Evolutionary conservation across 2,113 vertebrate genomes (phyloP).

Genomic region (Mastomys natalensis): DNA sequence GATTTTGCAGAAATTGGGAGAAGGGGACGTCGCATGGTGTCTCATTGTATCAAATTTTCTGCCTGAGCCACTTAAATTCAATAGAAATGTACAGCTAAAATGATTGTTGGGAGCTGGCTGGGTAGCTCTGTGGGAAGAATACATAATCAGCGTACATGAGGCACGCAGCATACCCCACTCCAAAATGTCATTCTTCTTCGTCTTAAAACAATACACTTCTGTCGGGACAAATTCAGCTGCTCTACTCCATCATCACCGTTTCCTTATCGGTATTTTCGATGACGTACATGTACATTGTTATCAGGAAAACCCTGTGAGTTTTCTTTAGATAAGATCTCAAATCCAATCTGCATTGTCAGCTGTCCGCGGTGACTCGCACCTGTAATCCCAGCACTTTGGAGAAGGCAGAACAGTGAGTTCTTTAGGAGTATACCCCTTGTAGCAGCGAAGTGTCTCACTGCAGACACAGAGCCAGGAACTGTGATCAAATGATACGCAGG

Average conservation of each 20-base stretch:
- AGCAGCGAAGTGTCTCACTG: neutral
- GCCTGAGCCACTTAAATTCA: neutral
- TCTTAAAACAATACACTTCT: constrained; percentile 19
- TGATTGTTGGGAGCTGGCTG: neutral
- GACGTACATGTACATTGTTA: neutral
- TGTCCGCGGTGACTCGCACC: neutral
- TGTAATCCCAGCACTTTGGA: neutral
- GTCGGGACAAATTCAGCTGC: neutral
- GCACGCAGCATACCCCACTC: fast-evolving
- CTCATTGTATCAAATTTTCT: constrained; percentile 19
- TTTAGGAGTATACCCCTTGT: neutral
- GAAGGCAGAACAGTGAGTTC: neutral
- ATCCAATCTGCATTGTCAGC: neutral
- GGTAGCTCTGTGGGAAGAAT: neutral
- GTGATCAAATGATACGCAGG: neutral
- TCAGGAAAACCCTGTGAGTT: neutral
- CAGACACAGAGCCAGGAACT: constrained; percentile 16
- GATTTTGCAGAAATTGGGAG: neutral
- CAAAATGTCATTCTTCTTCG: neutral
- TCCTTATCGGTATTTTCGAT: constrained; percentile 2
- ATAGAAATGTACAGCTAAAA: neutral
- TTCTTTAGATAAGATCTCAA: constrained; percentile 41
- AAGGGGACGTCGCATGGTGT: neutral
- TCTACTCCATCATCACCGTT: neutral
- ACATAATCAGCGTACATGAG: neutral